Base-by-base conservation (phyloP, 2,113 vertebrate genomes). In the Cyanocitta stelleri region DNA sequence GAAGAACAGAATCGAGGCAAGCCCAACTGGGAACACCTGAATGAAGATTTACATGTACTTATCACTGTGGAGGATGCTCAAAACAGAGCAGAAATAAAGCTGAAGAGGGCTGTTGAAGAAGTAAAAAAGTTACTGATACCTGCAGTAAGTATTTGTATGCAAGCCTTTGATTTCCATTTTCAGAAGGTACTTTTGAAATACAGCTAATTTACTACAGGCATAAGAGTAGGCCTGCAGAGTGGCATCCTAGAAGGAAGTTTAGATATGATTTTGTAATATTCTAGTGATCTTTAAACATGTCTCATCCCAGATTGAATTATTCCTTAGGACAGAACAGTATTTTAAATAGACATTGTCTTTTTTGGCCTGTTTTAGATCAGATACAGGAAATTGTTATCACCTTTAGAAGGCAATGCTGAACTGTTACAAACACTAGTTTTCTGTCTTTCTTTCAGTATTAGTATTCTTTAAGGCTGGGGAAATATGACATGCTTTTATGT, bases 51-150 rank as follows among this genome's bases (percentile, higher is more conserved):
- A 83, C 99, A 99, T 64, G 99, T 99, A 92, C 97, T 99, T 85
- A 99, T 99, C 98, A 99, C 99, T 72, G 99, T 99, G 98, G 99
- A 99, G 97, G 99, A 99, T 97, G 98, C 99, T 88, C 99, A 99
- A 90, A 99, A 99, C 97, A 98, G 99, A 95, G 99, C 99, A 92
- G 99, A 99, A 98, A 98, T 99, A 97, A 99, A 99, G 77, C 98
- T 99, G 97, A 99, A 99, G 98, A 98, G 99, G 81, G 99, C 99
- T 87, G 99, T 99, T 90, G 99, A 98, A 81, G 99, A 99, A 97
- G 99, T 99, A 96, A 99, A 99, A 97, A 99, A 99, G 91, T 97
- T 99, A 76, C 98, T 99, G 59, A 98, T 99, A 73, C 99, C 99
- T 56, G 99, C 99, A 96, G 99, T 99, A 98, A 99, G 99, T 99